Percentiles rank a stretch among this genome's conserved stretches.
Evolutionary conservation across 2,888 invertebrate genomes (phyloP).

Genomic region (Pyralis farinalis): DNA sequence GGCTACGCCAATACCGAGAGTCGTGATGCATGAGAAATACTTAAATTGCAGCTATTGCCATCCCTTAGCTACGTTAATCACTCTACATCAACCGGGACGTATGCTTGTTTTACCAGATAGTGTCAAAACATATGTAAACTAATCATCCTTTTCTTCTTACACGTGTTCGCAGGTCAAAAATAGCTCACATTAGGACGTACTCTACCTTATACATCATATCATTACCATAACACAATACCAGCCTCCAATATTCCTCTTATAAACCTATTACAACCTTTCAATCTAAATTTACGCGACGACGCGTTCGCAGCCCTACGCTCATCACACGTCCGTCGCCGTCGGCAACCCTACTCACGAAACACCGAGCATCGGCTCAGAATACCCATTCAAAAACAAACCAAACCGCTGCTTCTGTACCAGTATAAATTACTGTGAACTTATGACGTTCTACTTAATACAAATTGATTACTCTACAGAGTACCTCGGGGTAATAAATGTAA

Average conservation of each 20-base stretch:
- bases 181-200: background rate
- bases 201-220: background rate
- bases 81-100: no score
- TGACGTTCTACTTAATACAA: slow-evolving; percentile 33
- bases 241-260: background rate
- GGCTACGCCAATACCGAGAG: no score
- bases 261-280: slow-evolving; percentile 1
- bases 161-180: no score
- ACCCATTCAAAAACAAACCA: slow-evolving; percentile 7
- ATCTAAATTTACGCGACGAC: slow-evolving; percentile 5
- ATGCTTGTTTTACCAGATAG: no score
- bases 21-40: no score
- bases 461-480: slow-evolving; percentile 46
- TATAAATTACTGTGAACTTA: slow-evolving; percentile 23
- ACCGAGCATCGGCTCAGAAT: background rate
- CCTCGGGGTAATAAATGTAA: slow-evolving; percentile 58
- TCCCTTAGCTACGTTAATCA: no score
- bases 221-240: slow-evolving; percentile 1
- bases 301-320: slow-evolving; percentile 1
- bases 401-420: slow-evolving; percentile 16
- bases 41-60: no score
- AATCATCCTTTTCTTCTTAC: no score
- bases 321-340: slow-evolving; percentile 7
- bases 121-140: no score
- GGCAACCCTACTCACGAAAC: slow-evolving; percentile 3